Percentiles rank a stretch among this genome's conserved stretches.
These are phyloP conservation scores for Mus pahari DNA, from an alignment of 2,113 vertebrate species.

Conservation along the genomic window DNA sequence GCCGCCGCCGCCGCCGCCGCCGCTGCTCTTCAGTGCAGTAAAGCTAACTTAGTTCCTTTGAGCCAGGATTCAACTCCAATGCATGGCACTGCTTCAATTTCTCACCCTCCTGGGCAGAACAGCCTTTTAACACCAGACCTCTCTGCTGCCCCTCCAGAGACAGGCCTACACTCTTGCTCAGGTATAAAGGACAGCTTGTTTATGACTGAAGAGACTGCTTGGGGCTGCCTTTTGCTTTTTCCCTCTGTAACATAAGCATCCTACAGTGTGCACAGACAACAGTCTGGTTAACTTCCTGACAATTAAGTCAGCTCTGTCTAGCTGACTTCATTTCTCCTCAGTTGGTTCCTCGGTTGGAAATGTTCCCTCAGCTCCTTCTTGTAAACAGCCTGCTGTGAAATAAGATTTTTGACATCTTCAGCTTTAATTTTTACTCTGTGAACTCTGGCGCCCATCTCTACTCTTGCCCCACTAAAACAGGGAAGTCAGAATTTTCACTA, in stretches of 20 bases:
- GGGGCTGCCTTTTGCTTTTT: not conserved
- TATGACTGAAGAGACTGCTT: not conserved
- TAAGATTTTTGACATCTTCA: constrained; percentile 35
- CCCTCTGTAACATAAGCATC: not conserved
- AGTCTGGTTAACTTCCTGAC: not conserved
- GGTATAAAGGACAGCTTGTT: not conserved
- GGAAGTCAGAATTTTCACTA: constrained; percentile 62
- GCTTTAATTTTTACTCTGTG: not conserved
- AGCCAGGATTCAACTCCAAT: not conserved
- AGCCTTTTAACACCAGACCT: not conserved
- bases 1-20: not conserved
- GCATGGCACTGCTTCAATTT: not conserved
- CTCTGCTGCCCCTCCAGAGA: not conserved
- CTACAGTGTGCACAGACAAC: not conserved
- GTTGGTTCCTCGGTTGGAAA: not conserved
- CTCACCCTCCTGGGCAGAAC: not conserved
- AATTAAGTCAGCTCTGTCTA: not conserved
- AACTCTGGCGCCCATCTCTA: not conserved
- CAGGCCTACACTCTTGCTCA: not conserved
- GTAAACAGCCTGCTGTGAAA: constrained; percentile 14
- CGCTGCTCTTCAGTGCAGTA: not conserved
- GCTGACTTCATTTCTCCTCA: constrained; percentile 3
- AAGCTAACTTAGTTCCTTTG: not conserved
- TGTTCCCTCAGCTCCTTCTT: not conserved
- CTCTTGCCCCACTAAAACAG: not conserved